phyloP scores from a whole-genome alignment of 2,113 vertebrate species.

The Perognathus longimembris region DNA sequence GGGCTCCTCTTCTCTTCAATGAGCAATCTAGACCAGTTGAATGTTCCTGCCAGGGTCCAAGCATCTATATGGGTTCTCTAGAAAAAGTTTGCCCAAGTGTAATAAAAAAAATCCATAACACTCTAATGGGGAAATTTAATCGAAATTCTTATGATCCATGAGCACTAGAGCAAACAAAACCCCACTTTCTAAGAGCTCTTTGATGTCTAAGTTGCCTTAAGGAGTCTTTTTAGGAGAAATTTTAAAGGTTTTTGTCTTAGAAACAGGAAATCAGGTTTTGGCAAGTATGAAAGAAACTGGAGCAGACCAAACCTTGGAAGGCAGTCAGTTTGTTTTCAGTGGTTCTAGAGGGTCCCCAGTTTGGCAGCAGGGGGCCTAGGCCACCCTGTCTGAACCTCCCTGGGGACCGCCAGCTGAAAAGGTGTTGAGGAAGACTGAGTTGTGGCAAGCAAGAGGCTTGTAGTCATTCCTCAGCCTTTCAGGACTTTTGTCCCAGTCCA shows the following conservation, averaged over 20 bases:
- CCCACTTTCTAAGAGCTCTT: conserved; percentile 77
- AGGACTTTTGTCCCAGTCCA: not conserved
- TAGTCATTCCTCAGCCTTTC: not conserved
- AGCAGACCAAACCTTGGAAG: conserved; percentile 49
- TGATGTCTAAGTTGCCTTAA: conserved; percentile 76
- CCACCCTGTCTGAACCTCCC: conserved; percentile 66
- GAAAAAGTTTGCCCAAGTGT: conserved; percentile 30
- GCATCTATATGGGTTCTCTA: conserved; percentile 3
- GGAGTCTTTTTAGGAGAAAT: conserved; percentile 57
- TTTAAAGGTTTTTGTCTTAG: conserved; percentile 74
- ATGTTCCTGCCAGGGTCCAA: not conserved
- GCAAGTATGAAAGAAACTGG: conserved; percentile 72
- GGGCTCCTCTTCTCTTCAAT: not conserved
- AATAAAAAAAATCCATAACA: conserved; percentile 59
- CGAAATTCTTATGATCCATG: conserved; percentile 64
- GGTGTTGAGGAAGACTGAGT: not conserved
- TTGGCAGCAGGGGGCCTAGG: conserved; percentile 58
- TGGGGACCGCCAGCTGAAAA: conserved; percentile 5
- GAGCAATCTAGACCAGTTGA: not conserved
- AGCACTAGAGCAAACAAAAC: conserved; percentile 75
- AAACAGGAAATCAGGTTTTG: conserved; percentile 82
- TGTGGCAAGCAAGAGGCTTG: not conserved
- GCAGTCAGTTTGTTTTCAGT: conserved; percentile 64
- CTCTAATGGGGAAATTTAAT: conserved; percentile 75
- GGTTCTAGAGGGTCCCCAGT: conserved; percentile 48